Percentiles rank a stretch among this genome's conserved stretches.
Conservation (phyloP, 1,140 invertebrate species). For the Tetragnatha versicolor region DNA sequence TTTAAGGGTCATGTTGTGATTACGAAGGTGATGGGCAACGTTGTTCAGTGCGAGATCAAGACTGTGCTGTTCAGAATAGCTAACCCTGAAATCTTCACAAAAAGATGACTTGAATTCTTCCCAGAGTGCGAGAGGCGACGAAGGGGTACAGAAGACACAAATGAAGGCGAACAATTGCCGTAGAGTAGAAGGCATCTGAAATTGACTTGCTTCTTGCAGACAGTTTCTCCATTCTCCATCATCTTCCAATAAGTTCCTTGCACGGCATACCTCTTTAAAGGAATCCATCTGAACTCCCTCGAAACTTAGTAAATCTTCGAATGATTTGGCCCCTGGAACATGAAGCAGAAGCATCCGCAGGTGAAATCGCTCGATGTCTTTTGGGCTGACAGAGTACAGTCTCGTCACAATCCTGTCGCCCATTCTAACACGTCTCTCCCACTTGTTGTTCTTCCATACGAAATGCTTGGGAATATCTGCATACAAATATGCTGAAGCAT, state of each 20-base stretch:
- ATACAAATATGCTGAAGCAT: slow-evolving; percentile 42
- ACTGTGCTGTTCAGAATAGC: background rate
- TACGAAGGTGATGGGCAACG: no score
- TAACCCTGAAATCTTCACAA: background rate
- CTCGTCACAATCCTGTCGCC: slow-evolving; percentile 37
- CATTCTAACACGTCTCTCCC: background rate
- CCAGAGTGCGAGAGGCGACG: background rate
- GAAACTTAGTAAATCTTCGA: slow-evolving; percentile 57
- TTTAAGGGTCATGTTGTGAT: background rate
- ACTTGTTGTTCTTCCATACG: background rate
- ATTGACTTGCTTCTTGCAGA: slow-evolving; percentile 21
- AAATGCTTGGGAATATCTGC: slow-evolving; percentile 56
- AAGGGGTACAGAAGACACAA: background rate
- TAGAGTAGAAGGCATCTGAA: slow-evolving; percentile 33
- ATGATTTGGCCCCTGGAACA: slow-evolving; percentile 54
- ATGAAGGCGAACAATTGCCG: slow-evolving; percentile 42
- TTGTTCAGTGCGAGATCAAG: background rate
- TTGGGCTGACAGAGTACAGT: slow-evolving; percentile 53
- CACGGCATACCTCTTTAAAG: slow-evolving; percentile 46
- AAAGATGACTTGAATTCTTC: slow-evolving; percentile 9
- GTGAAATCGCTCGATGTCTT: slow-evolving; percentile 55
- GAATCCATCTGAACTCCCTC: slow-evolving; percentile 5
- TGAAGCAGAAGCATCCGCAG: slow-evolving; percentile 57
- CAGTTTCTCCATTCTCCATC: slow-evolving; percentile 47
- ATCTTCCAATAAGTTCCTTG: slow-evolving; percentile 8